A percentile compares a stretch with the other conserved stretches of the same genome.
These are phyloP conservation scores for Aspidapion aeneum DNA, from an alignment of 2,888 invertebrate species.

Conservation along the genomic window DNA sequence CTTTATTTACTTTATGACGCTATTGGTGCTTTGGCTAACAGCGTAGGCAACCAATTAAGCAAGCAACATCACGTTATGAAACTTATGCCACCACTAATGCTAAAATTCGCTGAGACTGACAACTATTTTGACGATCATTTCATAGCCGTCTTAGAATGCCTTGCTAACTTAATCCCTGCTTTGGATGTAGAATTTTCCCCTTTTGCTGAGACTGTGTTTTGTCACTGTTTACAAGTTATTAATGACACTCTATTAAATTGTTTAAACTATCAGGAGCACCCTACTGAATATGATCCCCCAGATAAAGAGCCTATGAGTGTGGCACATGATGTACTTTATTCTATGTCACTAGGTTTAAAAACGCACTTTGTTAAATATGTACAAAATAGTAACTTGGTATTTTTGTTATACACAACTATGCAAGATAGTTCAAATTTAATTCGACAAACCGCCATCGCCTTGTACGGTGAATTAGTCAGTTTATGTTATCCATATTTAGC, in stretches of 20 bases:
- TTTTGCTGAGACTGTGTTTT: constrained; percentile 68
- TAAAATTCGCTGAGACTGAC: constrained; percentile 66
- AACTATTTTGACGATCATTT: constrained; percentile 69
- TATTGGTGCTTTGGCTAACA: constrained; percentile 71
- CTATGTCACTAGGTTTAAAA: constrained; percentile 67
- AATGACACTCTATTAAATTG: constrained; percentile 65
- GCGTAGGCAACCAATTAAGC: constrained; percentile 67
- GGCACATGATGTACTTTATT: constrained; percentile 68
- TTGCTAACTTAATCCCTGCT: constrained; percentile 73
- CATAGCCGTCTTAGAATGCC: constrained; percentile 70
- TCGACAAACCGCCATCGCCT: constrained; percentile 69
- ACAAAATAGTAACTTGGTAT: constrained; percentile 62
- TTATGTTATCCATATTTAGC: constrained; percentile 84
- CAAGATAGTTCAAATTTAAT: constrained; percentile 72
- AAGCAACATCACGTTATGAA: constrained; percentile 64
- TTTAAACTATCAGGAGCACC: constrained; percentile 57
- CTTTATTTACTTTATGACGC: constrained; percentile 73
- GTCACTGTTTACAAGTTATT: constrained; percentile 64
- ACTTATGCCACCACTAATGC: constrained; percentile 69
- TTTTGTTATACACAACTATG: constrained; percentile 66
- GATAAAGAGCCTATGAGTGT: constrained; percentile 73
- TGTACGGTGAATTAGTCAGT: constrained; percentile 73
- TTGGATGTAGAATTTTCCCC: constrained; percentile 69
- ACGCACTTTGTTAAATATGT: constrained; percentile 65
- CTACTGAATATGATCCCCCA: constrained; percentile 63